These are phyloP conservation scores for Neodiprion pinetum DNA, from an alignment of 1,140 invertebrate genomes.

Conservation along the genomic window DNA sequence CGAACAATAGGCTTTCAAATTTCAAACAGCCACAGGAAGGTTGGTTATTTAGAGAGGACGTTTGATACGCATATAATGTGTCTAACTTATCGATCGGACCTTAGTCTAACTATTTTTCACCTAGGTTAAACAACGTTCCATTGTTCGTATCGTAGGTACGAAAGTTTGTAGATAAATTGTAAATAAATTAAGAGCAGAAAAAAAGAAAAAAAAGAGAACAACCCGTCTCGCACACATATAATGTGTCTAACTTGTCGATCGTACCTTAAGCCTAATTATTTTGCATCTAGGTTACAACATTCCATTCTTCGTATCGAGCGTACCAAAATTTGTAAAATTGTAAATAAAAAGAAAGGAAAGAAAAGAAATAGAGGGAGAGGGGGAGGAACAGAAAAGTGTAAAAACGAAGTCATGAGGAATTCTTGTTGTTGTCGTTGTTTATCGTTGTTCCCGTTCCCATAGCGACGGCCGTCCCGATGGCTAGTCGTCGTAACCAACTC, in stretches of 20 bases:
- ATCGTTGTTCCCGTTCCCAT: slow-evolving; percentile 61
- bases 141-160: neutral
- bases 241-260: no score
- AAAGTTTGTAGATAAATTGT: slow-evolving; percentile 29
- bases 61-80: no score
- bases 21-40: no score
- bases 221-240: no score
- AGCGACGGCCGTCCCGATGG: slow-evolving; percentile 53
- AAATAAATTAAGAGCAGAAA: neutral
- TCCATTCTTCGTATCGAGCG: neutral
- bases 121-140: no score
- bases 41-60: no score
- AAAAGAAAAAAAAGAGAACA: neutral
- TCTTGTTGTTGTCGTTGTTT: slow-evolving; percentile 36
- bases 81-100: no score
- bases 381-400: slow-evolving; percentile 12
- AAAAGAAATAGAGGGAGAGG: neutral
- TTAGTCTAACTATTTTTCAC: no score
- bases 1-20: no score
- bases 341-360: slow-evolving; percentile 11
- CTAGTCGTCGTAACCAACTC: slow-evolving; percentile 49
- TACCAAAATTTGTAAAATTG: slow-evolving; percentile 25
- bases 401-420: slow-evolving; percentile 19
- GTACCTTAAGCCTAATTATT: no score
- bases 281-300: no score